Evolutionary conservation across 1,140 invertebrate genomes (phyloP), one percentile per base, ranked within the genome.

Genomic region (Maniola jurtina): DNA sequence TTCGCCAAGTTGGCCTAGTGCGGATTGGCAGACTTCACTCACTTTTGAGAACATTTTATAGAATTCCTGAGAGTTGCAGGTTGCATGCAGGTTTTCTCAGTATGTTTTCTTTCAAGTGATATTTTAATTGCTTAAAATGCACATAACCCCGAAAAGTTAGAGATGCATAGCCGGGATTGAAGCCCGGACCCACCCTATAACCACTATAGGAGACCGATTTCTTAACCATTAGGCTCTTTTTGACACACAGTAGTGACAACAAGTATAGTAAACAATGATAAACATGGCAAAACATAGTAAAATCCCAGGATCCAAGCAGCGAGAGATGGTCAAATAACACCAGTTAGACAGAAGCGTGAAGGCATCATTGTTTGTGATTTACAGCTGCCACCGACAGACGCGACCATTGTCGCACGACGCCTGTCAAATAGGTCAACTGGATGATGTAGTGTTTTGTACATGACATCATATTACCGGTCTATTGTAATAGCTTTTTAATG

Each of bases 321-420:
- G 25, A 25, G 25, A 25, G 25, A 25, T 25, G 13, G 9, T 42
- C 40, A 42, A 42, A 42, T 42, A 42, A 42, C 40, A 42, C 40
- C 36, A 36, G 7, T 33, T 61, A 56, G 16, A 57, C n/a, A 52
- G 42, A 65, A 55, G 42, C 45, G 55, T 59, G 34, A 65, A 65
- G 38, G 62, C 54, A 50, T 55, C 56, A 62, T 64, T 58, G 58
- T 69, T 34, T 60, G 63, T 72, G 66, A 68, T 68, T 72, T 72
- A 72, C 52, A 54, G 45, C 57, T 35, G 50, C 34, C 52, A 56
- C 25, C 35, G 62, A 64, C 55, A 58, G 55, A 67, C 59, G 15
- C 42, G 40, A 15, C 66, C 35, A 66, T 72, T 72, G 66, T 68
- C 54, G 34, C 14, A 38, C 48, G 34, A 6, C 15, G 35, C 35